Base-by-base conservation (phyloP, 2,888 invertebrate genomes). In the Caenorhabditis macrosperma region DNA sequence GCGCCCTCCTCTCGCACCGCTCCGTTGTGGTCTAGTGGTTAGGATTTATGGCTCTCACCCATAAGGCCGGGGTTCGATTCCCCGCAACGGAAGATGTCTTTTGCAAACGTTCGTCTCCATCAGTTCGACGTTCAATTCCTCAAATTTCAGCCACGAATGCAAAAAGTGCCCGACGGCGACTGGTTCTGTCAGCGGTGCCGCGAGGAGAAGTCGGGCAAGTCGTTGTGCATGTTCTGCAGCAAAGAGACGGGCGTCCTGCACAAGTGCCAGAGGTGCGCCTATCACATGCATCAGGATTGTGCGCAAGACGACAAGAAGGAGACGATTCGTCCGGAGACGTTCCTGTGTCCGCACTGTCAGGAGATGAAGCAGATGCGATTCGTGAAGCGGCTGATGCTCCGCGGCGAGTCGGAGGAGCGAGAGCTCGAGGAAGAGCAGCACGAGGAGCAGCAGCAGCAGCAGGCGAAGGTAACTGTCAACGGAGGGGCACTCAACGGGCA, bases 181-280 rank as follows among this genome's bases (percentile, higher is more conserved):
- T 98, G 97, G 97, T 97, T 95, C 92, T 97, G 97, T 92, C 96
- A 95, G 93, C 96, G 96, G 91, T 97, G 97, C 92, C 90, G 82
- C 9, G 79, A 78, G 20, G 69, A 96, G 92, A 96, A 95, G 5
- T 95, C 96, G 26, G 96, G 96, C 33, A 95, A 95, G 90, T 93
- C 95, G 72, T 95, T 95, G 90, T 97, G 97, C 92, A 95, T 97
- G 84, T 95, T 97, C 78, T 98, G 97, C 61, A 48, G 66, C 33
- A 74, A 74, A 15, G 72, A 72, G 4, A 48, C 59, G 6, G 79
- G 68, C 17, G 26, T 35, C 15, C 54, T 79, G 10, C 26, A 46
- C 17, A 46, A 38, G 9, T 79, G 79, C 22, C 52, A 50, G 12
- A 24, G 79, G 26, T 79, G 79, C 30, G 79, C 68, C n/a, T 68